Conservation (phyloP, 2,888 invertebrate genomes). For the Zygogramma bicolorata region DNA sequence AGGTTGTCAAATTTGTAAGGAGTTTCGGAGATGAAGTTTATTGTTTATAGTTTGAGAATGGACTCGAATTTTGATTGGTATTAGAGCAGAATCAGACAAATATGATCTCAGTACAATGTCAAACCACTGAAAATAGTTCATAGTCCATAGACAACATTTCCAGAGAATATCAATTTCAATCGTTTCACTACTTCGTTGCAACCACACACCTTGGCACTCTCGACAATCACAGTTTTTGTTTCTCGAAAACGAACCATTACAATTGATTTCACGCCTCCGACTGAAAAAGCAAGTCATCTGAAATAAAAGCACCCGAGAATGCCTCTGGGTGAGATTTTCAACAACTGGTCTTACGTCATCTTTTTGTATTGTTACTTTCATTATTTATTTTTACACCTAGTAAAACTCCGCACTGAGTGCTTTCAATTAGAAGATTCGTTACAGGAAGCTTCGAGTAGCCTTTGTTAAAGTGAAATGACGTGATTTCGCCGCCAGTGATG, state of each 20-base stretch:
- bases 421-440: constrained; percentile 36
- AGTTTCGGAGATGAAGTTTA: no score
- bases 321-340: constrained; percentile 37
- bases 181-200: no score
- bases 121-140: no score
- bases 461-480: constrained; percentile 28
- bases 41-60: no score
- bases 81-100: no score
- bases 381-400: constrained; percentile 41
- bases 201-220: not conserved
- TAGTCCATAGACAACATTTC: no score
- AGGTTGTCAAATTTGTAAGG: no score
- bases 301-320: constrained; percentile 49
- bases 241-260: constrained; percentile 37
- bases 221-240: not conserved
- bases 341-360: constrained; percentile 48
- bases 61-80: no score
- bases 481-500: constrained; percentile 25
- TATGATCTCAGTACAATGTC: no score
- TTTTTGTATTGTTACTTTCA: constrained; percentile 41
- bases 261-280: constrained; percentile 43
- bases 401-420: constrained; percentile 36
- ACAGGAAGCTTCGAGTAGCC: constrained; percentile 36
- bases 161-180: no score
- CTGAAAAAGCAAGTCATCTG: constrained; percentile 52